A percentile compares a stretch with the other conserved stretches of the same genome.
Conservation (phyloP, 2,113 vertebrate genomes). For the Podilymbus podiceps region DNA sequence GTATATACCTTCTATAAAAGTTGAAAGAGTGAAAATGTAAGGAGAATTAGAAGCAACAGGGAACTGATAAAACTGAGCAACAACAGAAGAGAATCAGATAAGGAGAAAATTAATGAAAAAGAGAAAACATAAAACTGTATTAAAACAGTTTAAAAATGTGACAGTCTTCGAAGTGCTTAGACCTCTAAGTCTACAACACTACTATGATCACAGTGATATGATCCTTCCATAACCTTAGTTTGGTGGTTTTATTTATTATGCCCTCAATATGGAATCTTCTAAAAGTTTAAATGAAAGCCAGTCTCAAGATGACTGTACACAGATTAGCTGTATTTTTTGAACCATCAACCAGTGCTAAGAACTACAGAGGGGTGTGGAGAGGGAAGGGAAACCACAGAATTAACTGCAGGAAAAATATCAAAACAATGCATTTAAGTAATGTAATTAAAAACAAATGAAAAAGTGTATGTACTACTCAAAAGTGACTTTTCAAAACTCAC, state of each 20-base stretch:
- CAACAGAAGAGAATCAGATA: background rate
- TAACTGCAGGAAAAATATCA: background rate
- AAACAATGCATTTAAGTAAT: background rate
- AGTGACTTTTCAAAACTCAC: slow-evolving; percentile 73
- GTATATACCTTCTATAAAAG: background rate
- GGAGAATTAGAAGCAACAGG: background rate
- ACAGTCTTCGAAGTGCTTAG: background rate
- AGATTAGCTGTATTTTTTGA: background rate
- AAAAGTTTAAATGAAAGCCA: background rate
- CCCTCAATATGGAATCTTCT: background rate
- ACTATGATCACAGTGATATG: background rate
- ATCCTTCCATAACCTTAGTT: background rate
- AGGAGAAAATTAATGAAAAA: background rate
- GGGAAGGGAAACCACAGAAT: background rate
- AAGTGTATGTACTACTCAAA: background rate
- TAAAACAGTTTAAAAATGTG: background rate
- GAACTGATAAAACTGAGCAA: background rate
- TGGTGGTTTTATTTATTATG: background rate
- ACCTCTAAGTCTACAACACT: background rate
- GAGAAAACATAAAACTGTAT: background rate
- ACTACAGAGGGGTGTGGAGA: background rate
- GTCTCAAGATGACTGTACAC: background rate
- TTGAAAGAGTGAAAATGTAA: background rate
- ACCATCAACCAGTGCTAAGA: background rate
- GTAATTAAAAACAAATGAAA: background rate